Conservation (phyloP, 1,140 invertebrate species). For the Linepithema humile region DNA sequence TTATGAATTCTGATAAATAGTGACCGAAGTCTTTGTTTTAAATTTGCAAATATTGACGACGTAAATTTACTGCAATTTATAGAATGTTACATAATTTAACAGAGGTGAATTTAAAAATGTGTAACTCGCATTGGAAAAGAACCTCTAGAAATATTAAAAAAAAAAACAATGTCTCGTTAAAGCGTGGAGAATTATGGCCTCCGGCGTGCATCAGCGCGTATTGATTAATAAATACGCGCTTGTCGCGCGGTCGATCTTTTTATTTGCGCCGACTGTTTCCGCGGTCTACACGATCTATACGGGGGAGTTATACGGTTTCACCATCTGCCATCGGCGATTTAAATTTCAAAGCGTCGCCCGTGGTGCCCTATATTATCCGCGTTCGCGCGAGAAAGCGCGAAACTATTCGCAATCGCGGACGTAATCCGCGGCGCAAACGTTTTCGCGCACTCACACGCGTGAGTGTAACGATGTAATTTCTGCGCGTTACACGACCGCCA, state of each 20-base stretch:
- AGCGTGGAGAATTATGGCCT: conserved; percentile 1
- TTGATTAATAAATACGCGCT: conserved; percentile 35
- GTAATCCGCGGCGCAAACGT: conserved; percentile 42
- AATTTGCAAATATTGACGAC: background rate
- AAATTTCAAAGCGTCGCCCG: conserved; percentile 38
- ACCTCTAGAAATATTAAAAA: no score
- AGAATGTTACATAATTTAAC: background rate
- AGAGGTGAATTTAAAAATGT: background rate
- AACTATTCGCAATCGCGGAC: conserved; percentile 20
- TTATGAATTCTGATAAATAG: background rate
- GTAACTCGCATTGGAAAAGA: no score
- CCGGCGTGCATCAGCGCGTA: background rate
- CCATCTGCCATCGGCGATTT: conserved; percentile 41
- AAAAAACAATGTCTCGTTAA: conserved; percentile 22
- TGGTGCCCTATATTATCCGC: conserved; percentile 5
- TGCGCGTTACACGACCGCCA: background rate
- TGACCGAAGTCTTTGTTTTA: background rate
- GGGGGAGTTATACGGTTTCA: background rate
- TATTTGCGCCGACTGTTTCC: background rate
- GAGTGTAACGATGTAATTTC: conserved; percentile 27
- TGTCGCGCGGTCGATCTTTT: conserved; percentile 22
- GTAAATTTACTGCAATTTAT: background rate
- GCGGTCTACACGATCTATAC: background rate
- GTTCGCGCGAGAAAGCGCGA: conserved; percentile 10
- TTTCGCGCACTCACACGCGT: background rate